Percentiles rank a stretch among this genome's conserved stretches.
phyloP scores from a whole-genome alignment of 2,113 vertebrate genomes.

The Tupaia tana region DNA sequence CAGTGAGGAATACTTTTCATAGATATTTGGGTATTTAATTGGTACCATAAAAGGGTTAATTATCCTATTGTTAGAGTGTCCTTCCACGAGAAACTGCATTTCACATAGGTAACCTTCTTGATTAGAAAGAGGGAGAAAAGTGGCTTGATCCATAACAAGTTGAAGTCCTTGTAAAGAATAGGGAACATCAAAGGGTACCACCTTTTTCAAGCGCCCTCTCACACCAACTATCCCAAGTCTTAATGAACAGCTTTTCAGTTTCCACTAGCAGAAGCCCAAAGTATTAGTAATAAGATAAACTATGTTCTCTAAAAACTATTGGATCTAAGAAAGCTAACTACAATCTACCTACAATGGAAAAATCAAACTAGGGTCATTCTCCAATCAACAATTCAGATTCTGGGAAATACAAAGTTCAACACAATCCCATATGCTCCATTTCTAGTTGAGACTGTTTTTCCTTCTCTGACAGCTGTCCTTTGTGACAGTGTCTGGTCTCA shows the following conservation, averaged over 20 bases:
- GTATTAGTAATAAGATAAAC: constrained; percentile 85
- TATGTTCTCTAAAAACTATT: constrained; percentile 82
- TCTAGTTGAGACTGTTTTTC: constrained; percentile 14
- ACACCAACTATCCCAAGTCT: constrained; percentile 34
- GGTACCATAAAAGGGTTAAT: background rate
- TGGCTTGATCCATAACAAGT: background rate
- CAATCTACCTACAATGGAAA: constrained; percentile 76
- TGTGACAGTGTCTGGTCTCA: background rate
- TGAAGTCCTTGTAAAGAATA: background rate
- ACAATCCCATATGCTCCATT: constrained; percentile 50
- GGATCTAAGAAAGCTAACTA: constrained; percentile 85
- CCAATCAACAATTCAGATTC: constrained; percentile 78
- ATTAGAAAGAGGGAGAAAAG: background rate
- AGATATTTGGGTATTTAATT: background rate
- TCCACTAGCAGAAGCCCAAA: constrained; percentile 69
- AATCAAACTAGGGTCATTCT: constrained; percentile 87
- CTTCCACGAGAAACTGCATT: constrained; percentile 13
- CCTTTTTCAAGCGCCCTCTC: background rate
- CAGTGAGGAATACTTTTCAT: background rate
- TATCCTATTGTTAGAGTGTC: background rate
- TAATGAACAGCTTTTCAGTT: constrained; percentile 80
- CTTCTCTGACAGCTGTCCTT: background rate
- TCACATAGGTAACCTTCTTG: background rate
- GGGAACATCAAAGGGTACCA: background rate
- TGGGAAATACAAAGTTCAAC: constrained; percentile 68